Evolutionary conservation across 2,888 invertebrate species (phyloP).

Genomic region (Drosophila fungiperda): DNA sequence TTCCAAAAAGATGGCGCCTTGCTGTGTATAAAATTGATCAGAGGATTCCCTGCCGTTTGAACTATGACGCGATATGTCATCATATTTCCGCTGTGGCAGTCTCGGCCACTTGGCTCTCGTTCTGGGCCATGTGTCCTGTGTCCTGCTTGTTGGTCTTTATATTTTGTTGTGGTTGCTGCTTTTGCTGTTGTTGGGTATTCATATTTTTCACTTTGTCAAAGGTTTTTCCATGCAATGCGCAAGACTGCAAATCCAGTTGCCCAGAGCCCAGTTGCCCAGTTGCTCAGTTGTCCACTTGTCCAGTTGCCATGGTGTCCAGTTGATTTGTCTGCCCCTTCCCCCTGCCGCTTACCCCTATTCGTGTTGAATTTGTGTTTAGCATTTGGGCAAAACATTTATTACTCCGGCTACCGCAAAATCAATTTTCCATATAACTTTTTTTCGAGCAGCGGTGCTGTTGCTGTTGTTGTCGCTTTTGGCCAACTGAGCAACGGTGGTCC

Average conservation of each 20-base stretch:
- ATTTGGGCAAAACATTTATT: conserved; percentile 67
- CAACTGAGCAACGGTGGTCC: conserved; percentile 41
- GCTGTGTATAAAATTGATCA: conserved; percentile 85
- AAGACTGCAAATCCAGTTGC: conserved; percentile 56
- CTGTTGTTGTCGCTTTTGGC: conserved; percentile 25
- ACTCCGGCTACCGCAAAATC: conserved; percentile 77
- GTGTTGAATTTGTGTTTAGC: conserved; percentile 57
- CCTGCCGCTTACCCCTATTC: conserved; percentile 12
- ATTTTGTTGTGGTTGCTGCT: conserved; percentile 3
- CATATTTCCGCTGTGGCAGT: conserved; percentile 82
- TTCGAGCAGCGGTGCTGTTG: conserved; percentile 12
- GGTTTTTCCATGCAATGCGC: conserved; percentile 55
- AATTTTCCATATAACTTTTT: conserved; percentile 70
- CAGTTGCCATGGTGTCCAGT: conserved; percentile 21
- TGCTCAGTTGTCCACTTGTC: conserved; percentile 22
- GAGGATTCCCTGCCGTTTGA: conserved; percentile 85
- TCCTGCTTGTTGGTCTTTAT: not conserved
- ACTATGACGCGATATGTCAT: conserved; percentile 86
- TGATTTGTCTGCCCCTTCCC: conserved; percentile 23
- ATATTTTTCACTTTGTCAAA: conserved; percentile 76
- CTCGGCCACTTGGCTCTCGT: conserved; percentile 29
- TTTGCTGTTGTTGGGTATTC: conserved; percentile 37
- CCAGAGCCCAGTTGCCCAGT: conserved; percentile 21
- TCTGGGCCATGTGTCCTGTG: conserved; percentile 11
- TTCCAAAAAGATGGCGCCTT: conserved; percentile 82